Evolutionary conservation across 2,113 vertebrate species (phyloP).

Genomic region (Reinhardtius hippoglossoides): DNA sequence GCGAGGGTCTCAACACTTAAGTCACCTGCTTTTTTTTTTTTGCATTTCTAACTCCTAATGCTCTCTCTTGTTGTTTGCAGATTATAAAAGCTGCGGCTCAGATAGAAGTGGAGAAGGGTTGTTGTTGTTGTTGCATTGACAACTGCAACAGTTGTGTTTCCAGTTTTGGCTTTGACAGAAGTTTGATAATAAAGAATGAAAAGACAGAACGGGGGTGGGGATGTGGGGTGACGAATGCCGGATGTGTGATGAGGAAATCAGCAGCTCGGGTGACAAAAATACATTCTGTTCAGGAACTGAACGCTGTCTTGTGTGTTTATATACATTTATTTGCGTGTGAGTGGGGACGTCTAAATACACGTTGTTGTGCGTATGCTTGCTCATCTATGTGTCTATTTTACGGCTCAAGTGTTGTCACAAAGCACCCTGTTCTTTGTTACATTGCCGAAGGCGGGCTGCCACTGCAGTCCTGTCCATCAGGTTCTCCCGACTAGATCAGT

Average conservation of each 20-base stretch:
- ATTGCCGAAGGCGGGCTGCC: constrained; percentile 52
- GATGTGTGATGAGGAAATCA: constrained; percentile 74
- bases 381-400: neutral
- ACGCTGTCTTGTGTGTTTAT: neutral
- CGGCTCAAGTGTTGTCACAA: constrained; percentile 38
- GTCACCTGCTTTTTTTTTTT: constrained; percentile 24
- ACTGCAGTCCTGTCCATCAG: constrained; percentile 78
- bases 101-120: constrained; percentile 19
- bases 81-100: constrained; percentile 30
- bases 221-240: constrained; percentile 52
- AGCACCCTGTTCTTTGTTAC: constrained; percentile 53
- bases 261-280: constrained; percentile 59
- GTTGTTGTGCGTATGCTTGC: constrained; percentile 11
- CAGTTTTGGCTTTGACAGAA: constrained; percentile 48
- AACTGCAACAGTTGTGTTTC: constrained; percentile 48
- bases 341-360: constrained; percentile 14
- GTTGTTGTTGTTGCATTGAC: constrained; percentile 13
- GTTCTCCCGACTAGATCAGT: constrained; percentile 77
- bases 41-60: neutral
- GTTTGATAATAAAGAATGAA: constrained; percentile 59
- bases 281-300: constrained; percentile 52
- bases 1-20: constrained; percentile 37
- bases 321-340: constrained; percentile 7
- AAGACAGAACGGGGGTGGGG: neutral
- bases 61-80: constrained; percentile 16